phyloP scores from a whole-genome alignment of 2,888 invertebrate species.

The Teinopalpus imperialis region DNA sequence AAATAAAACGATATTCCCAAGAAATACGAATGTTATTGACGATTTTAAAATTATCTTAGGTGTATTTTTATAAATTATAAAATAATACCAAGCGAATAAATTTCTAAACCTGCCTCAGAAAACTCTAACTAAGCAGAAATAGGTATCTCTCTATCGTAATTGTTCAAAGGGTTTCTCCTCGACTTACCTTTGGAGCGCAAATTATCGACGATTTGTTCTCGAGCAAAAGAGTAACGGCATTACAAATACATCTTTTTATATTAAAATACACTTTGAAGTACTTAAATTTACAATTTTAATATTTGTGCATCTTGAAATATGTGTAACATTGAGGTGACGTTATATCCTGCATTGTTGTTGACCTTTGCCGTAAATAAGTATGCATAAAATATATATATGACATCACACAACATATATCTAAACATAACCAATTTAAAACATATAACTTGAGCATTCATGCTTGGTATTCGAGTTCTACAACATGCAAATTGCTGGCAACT shows the following conservation, averaged over 20 bases:
- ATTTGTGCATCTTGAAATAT: too few relatives aligned
- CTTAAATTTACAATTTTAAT: too few relatives aligned
- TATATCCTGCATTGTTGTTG: too few relatives aligned
- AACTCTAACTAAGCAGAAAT: slow-evolving; percentile 24
- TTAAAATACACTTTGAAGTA: background rate
- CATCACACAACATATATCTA: too few relatives aligned
- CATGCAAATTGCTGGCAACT: slow-evolving; percentile 12
- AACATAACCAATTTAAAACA: too few relatives aligned
- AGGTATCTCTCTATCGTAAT: slow-evolving; percentile 23
- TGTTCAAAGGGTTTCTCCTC: slow-evolving; percentile 25
- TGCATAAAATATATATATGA: too few relatives aligned
- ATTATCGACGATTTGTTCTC: slow-evolving; percentile 26
- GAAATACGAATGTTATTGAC: too few relatives aligned
- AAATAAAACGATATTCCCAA: too few relatives aligned
- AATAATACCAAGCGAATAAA: slow-evolving; percentile 9
- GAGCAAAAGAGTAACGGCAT: slow-evolving; percentile 19
- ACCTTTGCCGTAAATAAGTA: too few relatives aligned
- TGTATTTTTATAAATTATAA: background rate
- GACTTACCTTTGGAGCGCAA: slow-evolving; percentile 23
- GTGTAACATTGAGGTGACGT: too few relatives aligned
- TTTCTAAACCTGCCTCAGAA: slow-evolving; percentile 10
- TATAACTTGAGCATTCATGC: too few relatives aligned
- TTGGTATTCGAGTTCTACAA: too few relatives aligned
- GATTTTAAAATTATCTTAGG: background rate
- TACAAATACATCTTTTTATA: background rate